A percentile compares a stretch with the other conserved stretches of the same genome.
Conservation (phyloP, 2,113 vertebrate species). For the Lepus americanus region DNA sequence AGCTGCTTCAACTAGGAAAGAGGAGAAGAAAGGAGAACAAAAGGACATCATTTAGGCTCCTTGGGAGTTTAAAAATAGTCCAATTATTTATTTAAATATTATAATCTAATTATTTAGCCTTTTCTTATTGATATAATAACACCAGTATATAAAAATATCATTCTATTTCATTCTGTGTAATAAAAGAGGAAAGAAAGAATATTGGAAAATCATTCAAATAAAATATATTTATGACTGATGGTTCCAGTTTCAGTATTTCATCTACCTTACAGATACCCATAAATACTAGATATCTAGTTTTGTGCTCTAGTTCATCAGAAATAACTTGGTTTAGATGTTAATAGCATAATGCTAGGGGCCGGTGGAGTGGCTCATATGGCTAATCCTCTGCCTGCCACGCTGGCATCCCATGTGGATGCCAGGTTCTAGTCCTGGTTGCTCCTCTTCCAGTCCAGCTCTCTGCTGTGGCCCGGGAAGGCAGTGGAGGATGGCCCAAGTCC, state of each 20-base stretch:
- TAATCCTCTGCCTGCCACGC: too few relatives aligned
- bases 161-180: not conserved
- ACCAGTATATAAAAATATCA: not conserved
- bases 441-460: too few relatives aligned
- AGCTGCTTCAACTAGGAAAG: not conserved
- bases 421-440: too few relatives aligned
- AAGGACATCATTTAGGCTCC: not conserved
- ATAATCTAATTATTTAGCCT: slow-evolving; percentile 8
- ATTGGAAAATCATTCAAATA: not conserved
- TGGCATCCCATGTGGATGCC: too few relatives aligned
- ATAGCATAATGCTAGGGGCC: not conserved
- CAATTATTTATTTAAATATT: not conserved
- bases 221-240: not conserved
- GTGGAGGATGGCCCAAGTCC: too few relatives aligned
- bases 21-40: not conserved
- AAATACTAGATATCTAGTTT: not conserved
- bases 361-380: too few relatives aligned
- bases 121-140: slow-evolving; percentile 27
- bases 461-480: too few relatives aligned
- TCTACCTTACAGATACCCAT: not conserved
- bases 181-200: not conserved
- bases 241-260: not conserved
- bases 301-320: not conserved
- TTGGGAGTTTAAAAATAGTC: not conserved
- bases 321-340: not conserved